Evolutionary conservation across 2,888 invertebrate genomes (phyloP), one percentile per base, ranked within the genome.

Genomic region (Lordiphosa fenestrarum): DNA sequence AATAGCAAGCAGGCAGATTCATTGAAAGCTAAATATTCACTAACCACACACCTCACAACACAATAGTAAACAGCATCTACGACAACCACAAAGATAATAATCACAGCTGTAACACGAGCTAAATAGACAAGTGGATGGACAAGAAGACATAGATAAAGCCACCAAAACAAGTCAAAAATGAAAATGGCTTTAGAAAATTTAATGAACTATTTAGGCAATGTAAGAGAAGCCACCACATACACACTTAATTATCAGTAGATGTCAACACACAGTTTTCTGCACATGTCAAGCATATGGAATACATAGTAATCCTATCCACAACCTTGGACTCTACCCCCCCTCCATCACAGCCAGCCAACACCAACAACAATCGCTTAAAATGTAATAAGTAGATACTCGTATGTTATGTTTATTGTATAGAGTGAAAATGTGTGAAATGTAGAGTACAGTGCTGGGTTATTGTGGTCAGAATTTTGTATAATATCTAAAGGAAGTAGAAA

Each of bases 271-370:
- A 23, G 12, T 44, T 15, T 33, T 47, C 33, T 47, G 35, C 35
- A 54, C 54, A 40, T 40, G 40, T 42, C 36, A 10, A 63, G 39
- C 63, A 51, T 39, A 39, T 40, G 38, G 25, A 48, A 12, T 12
- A 30, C 25, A 12, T 7, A 4, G 69, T 66, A 68, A 59, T 38
- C 36, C 46, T 41, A 69, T 46, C 63, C 51, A 3, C 19, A 59
- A 66, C 69, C 76, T 62, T 75, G 69, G 7, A 44, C 48, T 54
- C 12, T 33, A 44, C 13, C 44, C 44, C 33, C 33, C 10, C n/a
- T n/a, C n/a, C 38, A 53, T 52, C 63, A 44, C 40, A 37, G 10
- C 15, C 15, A 15, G 15, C 15, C 37, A 30, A 4, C 12, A 37
- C 42, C 49, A 19, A 30, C n/a, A 30, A 30, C n/a, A 30, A 30